Evolutionary conservation across 2,113 vertebrate species (phyloP), one percentile per base, ranked within the genome.

Genomic region (Psittacus erithacus): DNA sequence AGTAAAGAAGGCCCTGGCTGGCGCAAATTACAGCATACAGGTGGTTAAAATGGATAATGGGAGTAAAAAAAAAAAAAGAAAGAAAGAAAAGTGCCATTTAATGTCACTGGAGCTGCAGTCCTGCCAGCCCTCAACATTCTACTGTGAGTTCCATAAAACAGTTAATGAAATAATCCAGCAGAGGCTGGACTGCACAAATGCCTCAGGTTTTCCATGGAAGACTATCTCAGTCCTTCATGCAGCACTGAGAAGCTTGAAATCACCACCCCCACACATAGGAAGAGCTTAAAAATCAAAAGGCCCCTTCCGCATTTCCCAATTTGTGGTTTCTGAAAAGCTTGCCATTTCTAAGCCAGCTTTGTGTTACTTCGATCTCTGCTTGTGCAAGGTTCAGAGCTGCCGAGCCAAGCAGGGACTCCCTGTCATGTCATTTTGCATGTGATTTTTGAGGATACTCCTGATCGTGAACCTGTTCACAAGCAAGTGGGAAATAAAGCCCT

Each of bases 401-500:
- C 75, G 44, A 33, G 57, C 31, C 4, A 7, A 65, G 60, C 25
- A 65, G 19, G n/a, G 27, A 23, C 4, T 2, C 2, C 7, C n/a
- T 47, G 13, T 24, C 17, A 4, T 3, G 22, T 41, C 14, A 24
- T 47, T 88, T 74, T 49, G 23, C 5, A 3, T 14, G 5, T 5
- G 38, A 63, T 3, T 19, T 29, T 41, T 5, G n/a, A 2, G 3
- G 47, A 17, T 43, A 77, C 69, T 64, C 81, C 53, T 74, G 29
- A 29, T 70, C 19, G 25, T 11, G 18, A 64, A 20, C 24, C 65
- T 60, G 47, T 33, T 44, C 28, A 44, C 31, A 46, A 46, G 28
- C 0, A 0, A 49, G 6, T 1, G 2, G 12, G 52, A 70, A 17
- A 1, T 43, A 28, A 67, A 78, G 17, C 4, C 20, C 17, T n/a